These are phyloP conservation scores for Toxotes lorentzi DNA, from an alignment of 2,797 vertebrate genomes.

Conservation along the genomic window DNA sequence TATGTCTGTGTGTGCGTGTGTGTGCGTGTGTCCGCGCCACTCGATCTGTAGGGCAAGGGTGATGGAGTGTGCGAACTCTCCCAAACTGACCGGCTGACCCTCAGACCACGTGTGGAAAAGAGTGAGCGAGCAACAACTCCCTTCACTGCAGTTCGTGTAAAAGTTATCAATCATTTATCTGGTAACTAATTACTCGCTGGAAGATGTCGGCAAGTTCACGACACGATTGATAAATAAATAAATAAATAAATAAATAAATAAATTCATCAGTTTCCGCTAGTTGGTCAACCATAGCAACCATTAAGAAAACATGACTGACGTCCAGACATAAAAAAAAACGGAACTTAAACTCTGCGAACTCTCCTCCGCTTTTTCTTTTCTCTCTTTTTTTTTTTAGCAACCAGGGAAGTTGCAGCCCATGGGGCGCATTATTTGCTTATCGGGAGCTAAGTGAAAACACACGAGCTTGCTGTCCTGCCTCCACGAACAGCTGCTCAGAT, in stretches of 20 bases:
- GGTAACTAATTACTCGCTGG: background rate
- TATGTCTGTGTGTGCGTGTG: background rate
- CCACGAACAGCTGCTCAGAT: slow-evolving; percentile 11
- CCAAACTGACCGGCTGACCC: slow-evolving; percentile 37
- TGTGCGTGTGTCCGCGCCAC: background rate
- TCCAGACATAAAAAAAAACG: slow-evolving; percentile 33
- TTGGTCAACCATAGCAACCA: slow-evolving; percentile 8
- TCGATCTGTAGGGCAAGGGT: slow-evolving; percentile 36
- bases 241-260: background rate
- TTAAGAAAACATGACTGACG: background rate
- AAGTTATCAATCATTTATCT: slow-evolving; percentile 4
- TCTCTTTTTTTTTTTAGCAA: too few relatives aligned
- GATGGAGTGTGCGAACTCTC: slow-evolving; percentile 58
- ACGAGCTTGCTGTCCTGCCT: background rate
- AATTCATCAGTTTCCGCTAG: slow-evolving; percentile 1
- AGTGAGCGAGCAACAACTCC: too few relatives aligned
- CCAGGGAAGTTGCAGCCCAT: background rate
- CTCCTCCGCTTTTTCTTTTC: background rate
- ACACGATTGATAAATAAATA: background rate
- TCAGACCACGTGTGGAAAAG: slow-evolving; percentile 48
- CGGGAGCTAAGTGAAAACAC: background rate
- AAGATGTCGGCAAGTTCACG: slow-evolving; percentile 5
- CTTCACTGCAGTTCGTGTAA: background rate
- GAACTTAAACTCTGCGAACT: slow-evolving; percentile 35
- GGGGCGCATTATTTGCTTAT: background rate